Percentiles rank a stretch among this genome's conserved stretches.
Conservation (phyloP, 2,888 invertebrate genomes). For the Sepioteuthis lessoniana region DNA sequence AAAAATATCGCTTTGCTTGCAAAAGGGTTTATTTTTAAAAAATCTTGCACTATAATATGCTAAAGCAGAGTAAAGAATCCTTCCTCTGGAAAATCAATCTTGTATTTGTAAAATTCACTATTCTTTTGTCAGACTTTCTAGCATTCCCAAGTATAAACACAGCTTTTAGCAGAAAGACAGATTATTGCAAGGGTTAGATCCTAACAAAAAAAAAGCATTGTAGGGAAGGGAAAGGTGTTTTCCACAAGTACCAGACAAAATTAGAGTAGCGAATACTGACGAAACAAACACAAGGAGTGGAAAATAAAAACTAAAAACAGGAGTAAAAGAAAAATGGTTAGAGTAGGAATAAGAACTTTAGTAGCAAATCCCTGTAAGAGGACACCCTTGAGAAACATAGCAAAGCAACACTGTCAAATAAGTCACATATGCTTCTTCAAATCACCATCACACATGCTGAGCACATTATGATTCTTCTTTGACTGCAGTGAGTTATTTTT, state of each 20-base stretch:
- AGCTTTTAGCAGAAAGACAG: no score
- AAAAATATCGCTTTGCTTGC: no score
- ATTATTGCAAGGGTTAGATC: no score
- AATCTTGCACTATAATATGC: no score
- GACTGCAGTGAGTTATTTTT: not conserved
- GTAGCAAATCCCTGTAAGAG: conserved; percentile 4
- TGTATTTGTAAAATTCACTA: no score
- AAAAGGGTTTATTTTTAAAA: no score
- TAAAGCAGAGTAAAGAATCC: no score
- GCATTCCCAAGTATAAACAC: no score
- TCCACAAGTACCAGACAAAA: not conserved
- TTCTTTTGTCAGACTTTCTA: no score
- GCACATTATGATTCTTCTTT: not conserved
- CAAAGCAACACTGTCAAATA: not conserved
- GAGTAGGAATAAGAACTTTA: not conserved
- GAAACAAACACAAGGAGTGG: not conserved
- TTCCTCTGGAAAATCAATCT: no score
- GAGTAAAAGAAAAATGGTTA: not conserved
- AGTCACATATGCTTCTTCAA: conserved; percentile 21
- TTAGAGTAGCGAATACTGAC: not conserved
- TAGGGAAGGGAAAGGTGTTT: no score
- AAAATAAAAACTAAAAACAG: not conserved
- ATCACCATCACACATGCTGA: not conserved
- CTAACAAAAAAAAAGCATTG: no score
- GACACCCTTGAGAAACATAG: not conserved